Evolutionary conservation across 2,888 invertebrate genomes (phyloP).

Genomic region (Nowickia ferox): DNA sequence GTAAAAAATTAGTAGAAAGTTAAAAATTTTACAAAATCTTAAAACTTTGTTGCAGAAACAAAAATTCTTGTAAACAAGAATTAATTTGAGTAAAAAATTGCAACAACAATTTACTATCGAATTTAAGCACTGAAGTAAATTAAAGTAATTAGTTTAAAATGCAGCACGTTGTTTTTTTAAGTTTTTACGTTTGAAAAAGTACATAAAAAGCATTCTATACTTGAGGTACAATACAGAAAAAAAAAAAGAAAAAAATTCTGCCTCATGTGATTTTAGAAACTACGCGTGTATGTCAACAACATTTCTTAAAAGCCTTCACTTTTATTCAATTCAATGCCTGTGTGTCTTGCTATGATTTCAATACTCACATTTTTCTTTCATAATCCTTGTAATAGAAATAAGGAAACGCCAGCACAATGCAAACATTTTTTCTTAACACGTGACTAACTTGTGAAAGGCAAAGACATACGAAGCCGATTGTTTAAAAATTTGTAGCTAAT

Average conservation of each 20-base stretch:
- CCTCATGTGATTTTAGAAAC: background rate
- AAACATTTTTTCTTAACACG: slow-evolving; percentile 18
- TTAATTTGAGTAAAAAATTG: too few species aligned
- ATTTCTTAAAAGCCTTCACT: background rate
- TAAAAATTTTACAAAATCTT: too few species aligned
- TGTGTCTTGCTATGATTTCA: slow-evolving; percentile 5
- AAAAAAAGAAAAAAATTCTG: background rate
- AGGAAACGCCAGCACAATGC: background rate
- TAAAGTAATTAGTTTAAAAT: too few species aligned
- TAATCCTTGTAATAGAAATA: background rate
- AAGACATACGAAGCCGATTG: background rate
- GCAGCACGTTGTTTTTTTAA: too few species aligned
- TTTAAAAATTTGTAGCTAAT: slow-evolving; percentile 6
- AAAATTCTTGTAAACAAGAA: too few species aligned
- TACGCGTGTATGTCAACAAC: background rate
- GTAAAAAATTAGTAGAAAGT: background rate
- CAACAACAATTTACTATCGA: too few species aligned
- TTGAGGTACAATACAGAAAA: too few species aligned
- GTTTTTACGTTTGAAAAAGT: too few species aligned
- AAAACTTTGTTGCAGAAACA: too few species aligned
- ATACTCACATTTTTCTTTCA: slow-evolving; percentile 30
- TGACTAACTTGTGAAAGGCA: slow-evolving; percentile 7
- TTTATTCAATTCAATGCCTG: slow-evolving; percentile 5
- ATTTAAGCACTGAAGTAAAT: too few species aligned
- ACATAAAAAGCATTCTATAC: too few species aligned